phyloP scores from a whole-genome alignment of 2,888 invertebrate species.

The Cosmopolites sordidus region DNA sequence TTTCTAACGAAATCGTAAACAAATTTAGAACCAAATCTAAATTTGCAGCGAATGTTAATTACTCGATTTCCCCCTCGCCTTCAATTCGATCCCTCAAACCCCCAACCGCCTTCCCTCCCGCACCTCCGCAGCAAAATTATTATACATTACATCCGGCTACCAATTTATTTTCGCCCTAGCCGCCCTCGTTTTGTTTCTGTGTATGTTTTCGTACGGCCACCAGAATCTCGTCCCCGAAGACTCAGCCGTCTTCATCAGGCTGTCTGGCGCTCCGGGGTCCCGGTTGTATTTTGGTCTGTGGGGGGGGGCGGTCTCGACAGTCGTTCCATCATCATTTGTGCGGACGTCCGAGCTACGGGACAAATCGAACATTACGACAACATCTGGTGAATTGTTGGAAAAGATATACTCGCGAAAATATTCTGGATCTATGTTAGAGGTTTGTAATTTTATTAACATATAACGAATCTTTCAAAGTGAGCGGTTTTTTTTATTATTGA shows the following conservation, averaged over 20 bases:
- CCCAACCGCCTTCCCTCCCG: too few species aligned
- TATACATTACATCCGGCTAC: background rate
- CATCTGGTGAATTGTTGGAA: too few species aligned
- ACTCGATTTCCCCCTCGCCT: too few species aligned
- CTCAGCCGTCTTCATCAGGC: slow-evolving; percentile 48
- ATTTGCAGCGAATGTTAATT: too few species aligned
- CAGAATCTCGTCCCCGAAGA: slow-evolving; percentile 40
- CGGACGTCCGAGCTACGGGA: slow-evolving; percentile 40
- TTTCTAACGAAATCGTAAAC: too few species aligned
- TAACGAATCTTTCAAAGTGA: too few species aligned
- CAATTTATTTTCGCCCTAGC: slow-evolving; percentile 8
- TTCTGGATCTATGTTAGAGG: too few species aligned
- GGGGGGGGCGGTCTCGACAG: slow-evolving; percentile 33
- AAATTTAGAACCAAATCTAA: too few species aligned
- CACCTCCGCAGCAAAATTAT: background rate
- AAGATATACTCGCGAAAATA: too few species aligned
- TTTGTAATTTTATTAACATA: too few species aligned
- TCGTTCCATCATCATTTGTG: slow-evolving; percentile 44
- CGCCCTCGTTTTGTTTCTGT: slow-evolving; percentile 34
- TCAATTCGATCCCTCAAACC: too few species aligned
- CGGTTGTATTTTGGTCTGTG: background rate
- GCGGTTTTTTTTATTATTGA: too few species aligned
- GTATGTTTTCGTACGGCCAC: slow-evolving; percentile 20
- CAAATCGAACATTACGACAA: slow-evolving; percentile 42
- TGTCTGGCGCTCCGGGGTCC: slow-evolving; percentile 38